These are phyloP conservation scores for Buphagus erythrorhynchus DNA, from an alignment of 2,797 vertebrate species.

Conservation along the genomic window DNA sequence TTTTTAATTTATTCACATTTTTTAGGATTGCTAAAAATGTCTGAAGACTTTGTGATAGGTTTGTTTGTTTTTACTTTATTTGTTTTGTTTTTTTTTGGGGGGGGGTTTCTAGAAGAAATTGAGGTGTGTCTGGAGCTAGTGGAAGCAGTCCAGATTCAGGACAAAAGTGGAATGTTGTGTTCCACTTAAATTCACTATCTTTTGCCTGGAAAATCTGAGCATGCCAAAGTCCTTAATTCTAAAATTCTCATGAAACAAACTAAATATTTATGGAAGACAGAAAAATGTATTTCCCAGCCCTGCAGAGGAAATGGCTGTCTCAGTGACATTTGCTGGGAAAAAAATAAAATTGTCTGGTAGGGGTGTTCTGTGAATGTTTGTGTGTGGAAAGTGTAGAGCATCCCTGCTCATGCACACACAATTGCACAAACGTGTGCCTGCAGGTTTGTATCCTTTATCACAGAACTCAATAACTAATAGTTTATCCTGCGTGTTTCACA, in stretches of 20 bases:
- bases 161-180: neutral
- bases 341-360: neutral
- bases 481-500: neutral
- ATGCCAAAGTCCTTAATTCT: neutral
- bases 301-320: neutral
- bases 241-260: neutral
- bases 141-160: neutral
- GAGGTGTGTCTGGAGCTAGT: neutral
- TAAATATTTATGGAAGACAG: neutral
- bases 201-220: neutral
- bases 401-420: neutral
- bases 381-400: neutral
- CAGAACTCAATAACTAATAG: neutral
- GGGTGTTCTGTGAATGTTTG: neutral
- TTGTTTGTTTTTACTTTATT: rapidly evolving
- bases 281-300: neutral
- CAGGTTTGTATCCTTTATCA: neutral
- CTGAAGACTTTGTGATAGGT: neutral
- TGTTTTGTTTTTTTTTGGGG: rapidly evolving
- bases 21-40: neutral
- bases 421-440: neutral
- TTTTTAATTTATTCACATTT: rapidly evolving
- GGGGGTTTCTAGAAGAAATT: neutral
- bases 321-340: neutral
- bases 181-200: neutral